Evolutionary conservation across 2,797 vertebrate genomes (phyloP).

Genomic region (Esox lucius): DNA sequence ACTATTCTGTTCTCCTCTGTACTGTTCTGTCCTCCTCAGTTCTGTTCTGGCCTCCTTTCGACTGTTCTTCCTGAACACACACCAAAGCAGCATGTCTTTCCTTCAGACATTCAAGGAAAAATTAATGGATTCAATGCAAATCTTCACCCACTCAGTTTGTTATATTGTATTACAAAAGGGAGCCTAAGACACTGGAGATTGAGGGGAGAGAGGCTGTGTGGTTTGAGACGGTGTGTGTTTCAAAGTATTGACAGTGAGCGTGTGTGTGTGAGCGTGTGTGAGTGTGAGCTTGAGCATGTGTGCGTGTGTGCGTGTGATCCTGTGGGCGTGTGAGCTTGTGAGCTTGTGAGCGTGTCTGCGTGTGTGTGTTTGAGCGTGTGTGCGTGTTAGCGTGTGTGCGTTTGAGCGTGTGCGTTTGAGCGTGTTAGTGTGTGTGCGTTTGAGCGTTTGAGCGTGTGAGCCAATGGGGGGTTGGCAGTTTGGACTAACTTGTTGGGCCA

Average conservation of each 20-base stretch:
- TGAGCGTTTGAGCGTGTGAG: too few relatives aligned
- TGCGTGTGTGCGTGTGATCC: too few relatives aligned
- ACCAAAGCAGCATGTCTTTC: slow-evolving; percentile 48
- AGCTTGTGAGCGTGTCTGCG: neutral
- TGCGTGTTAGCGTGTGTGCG: slow-evolving; percentile 23
- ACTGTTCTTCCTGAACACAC: slow-evolving; percentile 41
- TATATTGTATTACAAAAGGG: slow-evolving; percentile 50
- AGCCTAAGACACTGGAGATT: slow-evolving; percentile 47
- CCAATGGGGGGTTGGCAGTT: slow-evolving; percentile 52
- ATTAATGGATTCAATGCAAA: slow-evolving; percentile 62
- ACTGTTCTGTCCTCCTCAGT: slow-evolving; percentile 32
- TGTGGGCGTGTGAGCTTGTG: too few relatives aligned
- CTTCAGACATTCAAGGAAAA: slow-evolving; percentile 61
- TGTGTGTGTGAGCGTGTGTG: slow-evolving; percentile 23
- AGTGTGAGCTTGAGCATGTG: slow-evolving; percentile 11
- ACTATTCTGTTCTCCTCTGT: too few relatives aligned
- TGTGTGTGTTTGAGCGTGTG: slow-evolving; percentile 29
- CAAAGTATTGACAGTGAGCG: slow-evolving; percentile 39
- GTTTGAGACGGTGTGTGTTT: slow-evolving; percentile 29
- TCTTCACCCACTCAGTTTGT: slow-evolving; percentile 66
- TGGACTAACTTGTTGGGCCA: slow-evolving; percentile 74
- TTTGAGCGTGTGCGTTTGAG: slow-evolving; percentile 19
- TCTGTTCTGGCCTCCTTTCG: slow-evolving; percentile 32
- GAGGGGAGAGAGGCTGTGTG: slow-evolving; percentile 25
- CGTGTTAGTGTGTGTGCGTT: neutral